phyloP scores from a whole-genome alignment of 1,140 invertebrate genomes.

The Anoplolepis gracilipes region DNA sequence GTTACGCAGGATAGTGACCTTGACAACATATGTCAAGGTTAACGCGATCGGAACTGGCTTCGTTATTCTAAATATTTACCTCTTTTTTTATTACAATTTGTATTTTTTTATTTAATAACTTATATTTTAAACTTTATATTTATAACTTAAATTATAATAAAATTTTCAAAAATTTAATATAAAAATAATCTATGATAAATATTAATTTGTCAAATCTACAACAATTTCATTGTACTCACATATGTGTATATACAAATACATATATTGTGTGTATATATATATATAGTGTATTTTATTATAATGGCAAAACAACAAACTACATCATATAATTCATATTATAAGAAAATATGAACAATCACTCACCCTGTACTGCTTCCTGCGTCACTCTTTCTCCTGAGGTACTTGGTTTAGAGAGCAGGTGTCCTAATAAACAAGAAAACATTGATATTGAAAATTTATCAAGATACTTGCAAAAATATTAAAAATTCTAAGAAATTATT shows the following conservation, averaged over 20 bases:
- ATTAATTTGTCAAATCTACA: conserved; percentile 23
- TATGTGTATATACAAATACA: not conserved
- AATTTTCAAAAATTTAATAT: conserved; percentile 19
- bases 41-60: too few species aligned
- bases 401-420: conserved; percentile 84
- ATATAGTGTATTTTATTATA: not conserved
- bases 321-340: conserved; percentile 33
- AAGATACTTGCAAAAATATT: conserved; percentile 31
- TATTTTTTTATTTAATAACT: not conserved
- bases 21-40: too few species aligned
- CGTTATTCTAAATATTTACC: too few species aligned
- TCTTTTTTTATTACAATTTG: not conserved
- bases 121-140: not conserved
- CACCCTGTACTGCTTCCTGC: conserved; percentile 85
- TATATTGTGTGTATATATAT: not conserved
- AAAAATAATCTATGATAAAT: not conserved
- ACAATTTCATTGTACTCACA: not conserved
- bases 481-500: conserved; percentile 35
- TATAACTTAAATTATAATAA: not conserved
- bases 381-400: conserved; percentile 83
- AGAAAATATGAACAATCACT: conserved; percentile 75
- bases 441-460: not conserved
- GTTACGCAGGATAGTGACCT: too few species aligned
- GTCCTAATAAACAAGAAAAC: conserved; percentile 79
- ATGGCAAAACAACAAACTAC: conserved; percentile 34